A percentile compares a stretch with the other conserved stretches of the same genome.
Evolutionary conservation across 1,140 invertebrate genomes (phyloP).

Genomic region (Drosophila equinoxialis): DNA sequence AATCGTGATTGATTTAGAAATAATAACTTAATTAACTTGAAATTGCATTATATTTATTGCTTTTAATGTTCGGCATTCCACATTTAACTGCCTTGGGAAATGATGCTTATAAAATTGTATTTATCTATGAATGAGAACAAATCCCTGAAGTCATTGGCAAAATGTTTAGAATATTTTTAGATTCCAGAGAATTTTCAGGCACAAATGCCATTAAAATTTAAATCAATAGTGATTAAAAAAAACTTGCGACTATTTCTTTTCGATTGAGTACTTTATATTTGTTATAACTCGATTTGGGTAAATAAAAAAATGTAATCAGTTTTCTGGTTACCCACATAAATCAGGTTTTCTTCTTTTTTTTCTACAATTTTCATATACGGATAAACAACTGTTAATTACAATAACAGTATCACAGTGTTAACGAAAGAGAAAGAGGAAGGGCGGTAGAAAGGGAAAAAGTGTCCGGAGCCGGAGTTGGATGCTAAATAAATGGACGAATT

Average conservation of each 20-base stretch:
- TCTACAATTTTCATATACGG: slow-evolving; percentile 1
- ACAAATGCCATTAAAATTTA: too few species aligned
- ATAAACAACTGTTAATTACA: slow-evolving; percentile 50
- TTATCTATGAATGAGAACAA: too few species aligned
- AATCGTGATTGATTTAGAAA: too few species aligned
- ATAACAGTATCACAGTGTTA: slow-evolving; percentile 25
- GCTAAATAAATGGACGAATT: slow-evolving; percentile 45
- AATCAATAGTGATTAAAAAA: too few species aligned
- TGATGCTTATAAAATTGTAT: too few species aligned
- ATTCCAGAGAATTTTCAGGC: too few species aligned
- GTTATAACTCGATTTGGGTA: slow-evolving; percentile 2
- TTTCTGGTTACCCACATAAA: slow-evolving; percentile 6
- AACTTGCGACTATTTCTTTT: background rate
- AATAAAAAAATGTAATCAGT: slow-evolving; percentile 9
- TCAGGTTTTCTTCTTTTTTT: background rate
- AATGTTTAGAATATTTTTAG: too few species aligned
- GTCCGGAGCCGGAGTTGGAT: background rate
- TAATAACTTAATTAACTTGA: too few species aligned
- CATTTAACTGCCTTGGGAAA: too few species aligned
- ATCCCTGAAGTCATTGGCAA: too few species aligned
- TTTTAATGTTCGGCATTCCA: too few species aligned
- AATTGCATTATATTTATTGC: too few species aligned
- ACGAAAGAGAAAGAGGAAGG: background rate
- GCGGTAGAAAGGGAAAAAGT: background rate
- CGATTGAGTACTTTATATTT: background rate